Evolutionary conservation across 2,113 vertebrate genomes (phyloP), one percentile per base, ranked within the genome.

Genomic region (Malurus alboscapulatus): DNA sequence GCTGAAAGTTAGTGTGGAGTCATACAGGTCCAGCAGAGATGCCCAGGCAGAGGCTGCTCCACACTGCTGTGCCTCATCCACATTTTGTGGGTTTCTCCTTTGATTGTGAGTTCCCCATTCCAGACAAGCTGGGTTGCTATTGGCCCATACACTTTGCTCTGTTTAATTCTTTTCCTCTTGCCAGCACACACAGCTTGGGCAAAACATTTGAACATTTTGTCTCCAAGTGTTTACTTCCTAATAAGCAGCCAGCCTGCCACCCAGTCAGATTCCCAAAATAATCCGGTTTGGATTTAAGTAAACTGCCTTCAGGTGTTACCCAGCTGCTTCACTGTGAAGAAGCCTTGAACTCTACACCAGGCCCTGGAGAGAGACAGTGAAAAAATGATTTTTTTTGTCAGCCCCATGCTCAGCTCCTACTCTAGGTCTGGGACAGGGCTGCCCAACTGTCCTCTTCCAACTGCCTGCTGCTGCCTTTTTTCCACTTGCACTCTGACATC

Each of bases 151-250:
- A 51, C 30, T 82, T 85, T 13, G 19, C 73, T 87, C 55, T 79
- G 50, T 66, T 94, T 61, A 36, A n/a, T 30, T 81, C 55, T 85
- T 48, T 44, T 21, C 26, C 34, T 57, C 36, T 79, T 86, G 62
- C 81, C 66, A 84, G 72, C 36, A 86, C 63, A 71, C 44, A 34
- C 2, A 38, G 72, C 51, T 88, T 68, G 53, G 57, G 72, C 63
- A 83, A 94, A 94, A 69, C n/a, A 82, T 75, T 91, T 69, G 67
- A 95, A 75, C 80, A n/a, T 87, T 95, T 95, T 90, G 74, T 87
- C 90, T 87, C 51, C 36, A 87, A 91, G 78, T 73, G 76, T 91
- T 93, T 83, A 77, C 44, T 93, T 94, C 93, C 91, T 85, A 85
- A 65, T 63, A 88, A 88, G 83, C 71, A 90, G 86, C 20, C 62